phyloP scores from a whole-genome alignment of 1,140 invertebrate species.

The Prorops nasuta region DNA sequence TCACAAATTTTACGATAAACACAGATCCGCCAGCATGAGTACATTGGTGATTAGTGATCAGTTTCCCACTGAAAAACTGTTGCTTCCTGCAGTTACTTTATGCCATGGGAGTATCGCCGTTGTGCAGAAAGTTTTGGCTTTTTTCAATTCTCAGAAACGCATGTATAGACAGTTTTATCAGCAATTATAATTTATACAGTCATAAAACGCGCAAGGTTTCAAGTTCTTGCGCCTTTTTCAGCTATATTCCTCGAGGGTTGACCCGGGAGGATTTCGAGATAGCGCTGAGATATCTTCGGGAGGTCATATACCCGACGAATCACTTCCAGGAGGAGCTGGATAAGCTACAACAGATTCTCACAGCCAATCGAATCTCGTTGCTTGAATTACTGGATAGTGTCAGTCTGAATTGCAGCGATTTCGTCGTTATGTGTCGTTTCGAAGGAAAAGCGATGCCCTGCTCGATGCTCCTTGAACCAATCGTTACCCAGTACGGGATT shows the following conservation, averaged over 20 bases:
- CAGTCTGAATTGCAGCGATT: slow-evolving; percentile 23
- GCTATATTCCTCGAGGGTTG: slow-evolving; percentile 14
- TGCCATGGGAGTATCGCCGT: slow-evolving; percentile 22
- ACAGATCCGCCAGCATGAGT: slow-evolving; percentile 29
- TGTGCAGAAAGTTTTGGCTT: slow-evolving; percentile 11
- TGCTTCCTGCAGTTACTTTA: slow-evolving; percentile 25
- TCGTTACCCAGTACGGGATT: slow-evolving; percentile 16
- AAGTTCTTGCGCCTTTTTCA: slow-evolving; percentile 10
- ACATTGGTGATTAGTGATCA: slow-evolving; percentile 26
- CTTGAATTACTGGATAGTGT: slow-evolving; percentile 14
- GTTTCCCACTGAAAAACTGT: slow-evolving; percentile 22
- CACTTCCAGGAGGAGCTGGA: slow-evolving; percentile 8
- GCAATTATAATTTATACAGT: not conserved
- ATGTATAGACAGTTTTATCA: slow-evolving; percentile 9
- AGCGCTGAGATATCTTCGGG: slow-evolving; percentile 17
- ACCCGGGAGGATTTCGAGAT: slow-evolving; percentile 11
- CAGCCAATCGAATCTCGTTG: slow-evolving; percentile 17
- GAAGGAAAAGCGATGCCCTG: slow-evolving; percentile 15
- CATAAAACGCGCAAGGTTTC: not conserved
- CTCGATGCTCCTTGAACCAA: slow-evolving; percentile 6
- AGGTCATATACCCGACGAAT: slow-evolving; percentile 16
- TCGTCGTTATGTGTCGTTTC: slow-evolving; percentile 18
- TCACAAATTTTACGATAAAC: slow-evolving; percentile 29
- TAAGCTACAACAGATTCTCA: slow-evolving; percentile 19
- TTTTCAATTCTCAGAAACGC: slow-evolving; percentile 11